A percentile compares a stretch with the other conserved stretches of the same genome.
Evolutionary conservation across 2,113 vertebrate species (phyloP).

Genomic region (Callorhinus ursinus): DNA sequence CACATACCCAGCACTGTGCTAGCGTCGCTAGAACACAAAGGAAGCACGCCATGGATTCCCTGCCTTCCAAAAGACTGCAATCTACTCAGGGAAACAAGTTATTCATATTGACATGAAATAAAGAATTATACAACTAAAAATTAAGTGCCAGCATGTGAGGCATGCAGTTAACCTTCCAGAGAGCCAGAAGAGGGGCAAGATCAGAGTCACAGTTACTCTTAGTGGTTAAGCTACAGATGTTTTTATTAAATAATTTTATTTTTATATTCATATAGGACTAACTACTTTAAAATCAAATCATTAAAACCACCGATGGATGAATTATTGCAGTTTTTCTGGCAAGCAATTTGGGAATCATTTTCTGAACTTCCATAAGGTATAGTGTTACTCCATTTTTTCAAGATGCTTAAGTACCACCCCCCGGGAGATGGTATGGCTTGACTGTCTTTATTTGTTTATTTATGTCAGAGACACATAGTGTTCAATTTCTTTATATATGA

Average conservation of each 20-base stretch:
- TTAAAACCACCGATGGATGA: neutral
- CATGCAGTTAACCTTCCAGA: neutral
- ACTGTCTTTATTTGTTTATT: neutral
- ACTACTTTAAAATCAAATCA: neutral
- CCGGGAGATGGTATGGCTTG: neutral
- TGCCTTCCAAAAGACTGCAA: neutral
- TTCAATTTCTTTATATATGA: neutral
- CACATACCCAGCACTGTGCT: neutral
- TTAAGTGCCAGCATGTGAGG: neutral
- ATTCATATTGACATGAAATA: neutral
- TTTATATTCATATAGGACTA: neutral
- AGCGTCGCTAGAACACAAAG: neutral
- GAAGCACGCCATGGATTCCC: too few species aligned
- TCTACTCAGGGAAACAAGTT: neutral
- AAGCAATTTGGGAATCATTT: neutral
- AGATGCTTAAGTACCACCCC: neutral
- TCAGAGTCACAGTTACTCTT: neutral
- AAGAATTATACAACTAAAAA: neutral
- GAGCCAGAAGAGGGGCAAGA: neutral
- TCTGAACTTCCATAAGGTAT: neutral
- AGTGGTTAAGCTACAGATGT: neutral
- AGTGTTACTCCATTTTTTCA: neutral
- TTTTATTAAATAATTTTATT: neutral
- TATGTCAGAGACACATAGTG: neutral
- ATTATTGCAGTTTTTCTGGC: neutral